Evolutionary conservation across 2,888 invertebrate species (phyloP).

Genomic region (Cryptocheilus praepositus): DNA sequence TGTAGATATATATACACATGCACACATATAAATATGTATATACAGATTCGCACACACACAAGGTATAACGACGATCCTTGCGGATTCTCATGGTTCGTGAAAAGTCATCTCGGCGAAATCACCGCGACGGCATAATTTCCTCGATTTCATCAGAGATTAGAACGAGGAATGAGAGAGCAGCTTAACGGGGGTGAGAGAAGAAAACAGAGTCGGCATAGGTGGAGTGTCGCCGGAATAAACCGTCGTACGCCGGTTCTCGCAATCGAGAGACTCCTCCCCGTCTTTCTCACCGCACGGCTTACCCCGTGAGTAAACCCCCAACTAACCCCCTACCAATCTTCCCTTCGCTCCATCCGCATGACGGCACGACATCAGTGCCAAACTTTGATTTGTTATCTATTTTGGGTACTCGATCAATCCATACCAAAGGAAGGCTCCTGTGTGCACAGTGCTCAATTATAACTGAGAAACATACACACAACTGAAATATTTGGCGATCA

Average conservation of each 20-base stretch:
- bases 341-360: constrained; percentile 22
- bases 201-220: constrained; percentile 11
- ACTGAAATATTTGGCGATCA: neutral
- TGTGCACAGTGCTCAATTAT: too few relatives aligned
- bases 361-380: constrained; percentile 41
- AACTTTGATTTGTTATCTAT: constrained; percentile 53
- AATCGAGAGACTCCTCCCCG: constrained; percentile 25
- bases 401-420: constrained; percentile 39
- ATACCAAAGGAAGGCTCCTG: constrained; percentile 18
- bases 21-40: neutral
- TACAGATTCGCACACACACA: too few relatives aligned
- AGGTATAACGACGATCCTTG: too few relatives aligned
- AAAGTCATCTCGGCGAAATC: constrained; percentile 39
- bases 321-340: neutral
- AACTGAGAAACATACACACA: neutral
- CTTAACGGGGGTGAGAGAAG: constrained; percentile 16
- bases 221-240: neutral
- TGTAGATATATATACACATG: constrained; percentile 5
- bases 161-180: neutral
- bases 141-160: constrained; percentile 57
- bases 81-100: constrained; percentile 21
- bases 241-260: constrained; percentile 27
- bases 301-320: constrained; percentile 11
- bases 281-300: constrained; percentile 25
- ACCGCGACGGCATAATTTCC: constrained; percentile 54